Evolutionary conservation across 2,888 invertebrate genomes (phyloP).

Genomic region (Scaptomyza parva): DNA sequence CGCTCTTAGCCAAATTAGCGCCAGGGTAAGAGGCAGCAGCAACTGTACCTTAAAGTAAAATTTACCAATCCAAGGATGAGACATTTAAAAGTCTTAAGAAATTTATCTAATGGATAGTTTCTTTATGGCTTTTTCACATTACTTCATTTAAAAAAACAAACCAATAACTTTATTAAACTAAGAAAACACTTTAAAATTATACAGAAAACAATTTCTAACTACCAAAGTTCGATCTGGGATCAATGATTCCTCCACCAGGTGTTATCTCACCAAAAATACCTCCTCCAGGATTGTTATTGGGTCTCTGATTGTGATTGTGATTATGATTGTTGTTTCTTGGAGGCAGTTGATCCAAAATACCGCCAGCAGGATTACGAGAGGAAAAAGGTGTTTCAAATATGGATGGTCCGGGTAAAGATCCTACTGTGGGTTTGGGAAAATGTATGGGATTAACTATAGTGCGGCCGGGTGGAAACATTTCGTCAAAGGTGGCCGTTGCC

Average conservation of each 20-base stretch:
- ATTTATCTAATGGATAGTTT: background rate
- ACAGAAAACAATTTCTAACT: conserved; percentile 23
- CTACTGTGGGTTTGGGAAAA: conserved; percentile 38
- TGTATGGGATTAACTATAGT: conserved; percentile 62
- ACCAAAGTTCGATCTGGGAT: conserved; percentile 47
- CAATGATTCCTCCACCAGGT: conserved; percentile 53
- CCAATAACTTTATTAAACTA: conserved; percentile 19
- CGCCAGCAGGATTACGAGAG: conserved; percentile 56
- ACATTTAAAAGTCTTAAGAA: background rate
- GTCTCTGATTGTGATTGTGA: conserved; percentile 23
- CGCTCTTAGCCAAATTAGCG: conserved; percentile 68
- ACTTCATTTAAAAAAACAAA: no score
- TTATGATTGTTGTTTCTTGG: conserved; percentile 32
- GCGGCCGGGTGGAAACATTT: conserved; percentile 83
- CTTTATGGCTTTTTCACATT: no score
- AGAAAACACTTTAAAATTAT: conserved; percentile 3
- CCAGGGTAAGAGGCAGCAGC: conserved; percentile 30
- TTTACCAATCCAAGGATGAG: background rate
- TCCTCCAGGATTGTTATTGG: conserved; percentile 33
- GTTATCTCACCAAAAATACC: conserved; percentile 42
- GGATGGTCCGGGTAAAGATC: conserved; percentile 40
- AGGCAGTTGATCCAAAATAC: conserved; percentile 54
- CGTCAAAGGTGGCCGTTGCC: conserved; percentile 83
- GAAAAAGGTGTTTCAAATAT: conserved; percentile 58
- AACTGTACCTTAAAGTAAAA: conserved; percentile 44